phyloP scores from a whole-genome alignment of 2,113 vertebrate species.

The Amphilophus citrinellus region DNA sequence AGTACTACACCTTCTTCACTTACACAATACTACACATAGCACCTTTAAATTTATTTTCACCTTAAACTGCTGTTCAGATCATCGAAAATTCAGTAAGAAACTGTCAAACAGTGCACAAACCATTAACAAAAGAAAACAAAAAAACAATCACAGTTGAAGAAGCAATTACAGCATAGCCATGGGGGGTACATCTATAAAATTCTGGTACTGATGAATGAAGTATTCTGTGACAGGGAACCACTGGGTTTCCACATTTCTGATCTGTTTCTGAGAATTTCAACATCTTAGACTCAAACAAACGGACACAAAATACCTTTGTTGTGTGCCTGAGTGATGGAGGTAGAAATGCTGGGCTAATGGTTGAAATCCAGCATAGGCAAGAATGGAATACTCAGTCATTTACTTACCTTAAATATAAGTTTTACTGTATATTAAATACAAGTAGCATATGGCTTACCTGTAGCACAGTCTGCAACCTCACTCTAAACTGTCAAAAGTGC shows the following conservation, averaged over 20 bases:
- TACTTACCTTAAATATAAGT: slow-evolving; percentile 31
- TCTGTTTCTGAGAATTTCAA: slow-evolving; percentile 36
- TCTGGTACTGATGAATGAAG: slow-evolving; percentile 22
- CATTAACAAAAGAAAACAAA: slow-evolving; percentile 37
- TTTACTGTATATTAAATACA: slow-evolving; percentile 28
- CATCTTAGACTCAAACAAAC: slow-evolving; percentile 31
- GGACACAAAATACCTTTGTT: slow-evolving; percentile 13
- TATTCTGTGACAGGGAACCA: slow-evolving; percentile 40
- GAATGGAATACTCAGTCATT: slow-evolving; percentile 42
- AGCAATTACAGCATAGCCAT: slow-evolving; percentile 66
- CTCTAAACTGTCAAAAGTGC: slow-evolving; percentile 45
- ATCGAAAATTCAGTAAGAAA: slow-evolving; percentile 54
- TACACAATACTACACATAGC: slow-evolving; percentile 70
- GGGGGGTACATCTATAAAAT: slow-evolving; percentile 52
- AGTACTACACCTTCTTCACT: slow-evolving; percentile 24
- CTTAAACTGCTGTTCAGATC: slow-evolving; percentile 36
- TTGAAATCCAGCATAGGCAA: slow-evolving; percentile 58
- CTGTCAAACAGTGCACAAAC: slow-evolving; percentile 49
- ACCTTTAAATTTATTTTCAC: slow-evolving; percentile 65
- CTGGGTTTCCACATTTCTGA: slow-evolving; percentile 32
- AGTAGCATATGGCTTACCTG: slow-evolving; percentile 62
- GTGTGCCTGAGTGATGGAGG: slow-evolving; percentile 75
- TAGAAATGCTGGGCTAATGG: slow-evolving; percentile 66
- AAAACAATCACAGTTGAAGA: slow-evolving; percentile 58
- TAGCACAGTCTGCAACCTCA: slow-evolving; percentile 62